Evolutionary conservation across 2,113 vertebrate species (phyloP).

Genomic region (Cyanistes caeruleus): DNA sequence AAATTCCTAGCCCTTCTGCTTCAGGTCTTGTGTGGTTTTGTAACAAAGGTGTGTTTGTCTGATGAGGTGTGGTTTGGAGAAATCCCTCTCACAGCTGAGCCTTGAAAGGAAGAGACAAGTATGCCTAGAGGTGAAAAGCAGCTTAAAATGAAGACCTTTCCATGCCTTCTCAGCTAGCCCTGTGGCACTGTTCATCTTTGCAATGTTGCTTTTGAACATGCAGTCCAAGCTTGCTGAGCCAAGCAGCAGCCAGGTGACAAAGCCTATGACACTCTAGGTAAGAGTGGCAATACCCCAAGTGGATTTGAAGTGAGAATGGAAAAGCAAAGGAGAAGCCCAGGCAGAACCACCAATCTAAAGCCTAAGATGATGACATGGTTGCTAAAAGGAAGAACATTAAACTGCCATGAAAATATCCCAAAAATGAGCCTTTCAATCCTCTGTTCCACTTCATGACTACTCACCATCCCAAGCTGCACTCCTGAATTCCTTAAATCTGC

Average conservation of each 20-base stretch:
- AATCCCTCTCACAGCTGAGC: neutral
- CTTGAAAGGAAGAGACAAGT: neutral
- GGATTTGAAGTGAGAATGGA: neutral
- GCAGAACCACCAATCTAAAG: neutral
- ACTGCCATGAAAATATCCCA: neutral
- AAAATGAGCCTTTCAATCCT: neutral
- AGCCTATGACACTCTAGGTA: neutral
- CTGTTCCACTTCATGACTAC: neutral
- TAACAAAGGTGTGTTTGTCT: neutral
- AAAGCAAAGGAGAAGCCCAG: neutral
- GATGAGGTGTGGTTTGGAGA: neutral
- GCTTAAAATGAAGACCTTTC: neutral
- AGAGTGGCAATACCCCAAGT: neutral
- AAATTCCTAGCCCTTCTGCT: neutral
- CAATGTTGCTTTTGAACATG: neutral
- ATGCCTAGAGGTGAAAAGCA: neutral
- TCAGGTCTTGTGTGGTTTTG: neutral
- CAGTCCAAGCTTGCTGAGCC: neutral
- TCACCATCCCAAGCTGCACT: fast-evolving
- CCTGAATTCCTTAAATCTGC: neutral
- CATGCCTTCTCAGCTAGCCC: neutral
- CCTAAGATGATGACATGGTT: neutral
- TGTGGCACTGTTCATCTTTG: neutral
- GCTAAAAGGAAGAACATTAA: neutral
- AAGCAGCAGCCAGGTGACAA: neutral